phyloP scores from a whole-genome alignment of 2,888 invertebrate genomes.

The Philopedon plagiatum region DNA sequence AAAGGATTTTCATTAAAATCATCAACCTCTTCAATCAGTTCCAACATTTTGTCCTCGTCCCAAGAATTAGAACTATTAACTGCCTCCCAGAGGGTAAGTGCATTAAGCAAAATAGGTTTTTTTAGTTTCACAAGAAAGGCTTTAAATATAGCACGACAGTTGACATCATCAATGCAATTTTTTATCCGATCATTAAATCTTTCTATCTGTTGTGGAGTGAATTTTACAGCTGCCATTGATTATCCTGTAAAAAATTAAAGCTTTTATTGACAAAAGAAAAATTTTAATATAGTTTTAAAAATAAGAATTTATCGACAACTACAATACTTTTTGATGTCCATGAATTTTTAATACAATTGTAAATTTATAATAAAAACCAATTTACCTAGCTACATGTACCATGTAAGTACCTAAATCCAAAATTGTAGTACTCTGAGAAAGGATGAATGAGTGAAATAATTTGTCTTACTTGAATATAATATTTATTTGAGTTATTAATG shows the following conservation, averaged over 20 bases:
- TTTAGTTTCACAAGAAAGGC: constrained; percentile 43
- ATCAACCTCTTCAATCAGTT: constrained; percentile 58
- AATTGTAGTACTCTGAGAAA: too few species aligned
- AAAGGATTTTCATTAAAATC: constrained; percentile 58
- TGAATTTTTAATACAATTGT: too few species aligned
- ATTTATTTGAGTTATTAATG: too few species aligned
- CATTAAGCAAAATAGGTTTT: constrained; percentile 49
- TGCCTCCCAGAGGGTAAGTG: constrained; percentile 56
- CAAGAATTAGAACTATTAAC: constrained; percentile 51
- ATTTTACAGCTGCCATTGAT: constrained; percentile 53
- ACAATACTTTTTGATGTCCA: too few species aligned
- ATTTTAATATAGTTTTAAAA: too few species aligned
- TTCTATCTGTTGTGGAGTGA: constrained; percentile 56
- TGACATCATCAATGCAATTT: constrained; percentile 55
- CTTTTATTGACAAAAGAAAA: not conserved
- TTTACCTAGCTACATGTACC: too few species aligned
- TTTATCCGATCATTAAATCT: constrained; percentile 57
- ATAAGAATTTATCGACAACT: too few species aligned
- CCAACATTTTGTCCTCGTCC: constrained; percentile 55
- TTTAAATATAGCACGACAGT: constrained; percentile 51
- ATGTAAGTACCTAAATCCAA: too few species aligned
- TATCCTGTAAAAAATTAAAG: constrained; percentile 2
- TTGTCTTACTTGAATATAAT: too few species aligned
- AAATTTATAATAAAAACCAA: too few species aligned
- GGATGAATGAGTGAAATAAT: too few species aligned